Conservation (phyloP, 2,888 invertebrate genomes). For the Coleophora flavipennella region DNA sequence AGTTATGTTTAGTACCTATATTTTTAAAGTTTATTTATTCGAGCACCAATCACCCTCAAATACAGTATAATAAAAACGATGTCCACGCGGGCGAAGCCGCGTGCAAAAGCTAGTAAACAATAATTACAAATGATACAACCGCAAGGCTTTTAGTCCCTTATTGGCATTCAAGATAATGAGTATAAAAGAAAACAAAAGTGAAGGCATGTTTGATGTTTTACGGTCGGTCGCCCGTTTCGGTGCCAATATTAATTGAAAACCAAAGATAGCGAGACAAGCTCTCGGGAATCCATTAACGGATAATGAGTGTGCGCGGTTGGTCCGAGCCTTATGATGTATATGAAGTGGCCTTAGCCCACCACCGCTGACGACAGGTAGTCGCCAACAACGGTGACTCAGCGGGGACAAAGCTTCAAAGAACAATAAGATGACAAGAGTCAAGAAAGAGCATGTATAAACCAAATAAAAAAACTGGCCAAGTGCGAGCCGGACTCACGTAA, state of each 20-base stretch:
- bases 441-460: slow-evolving; percentile 6
- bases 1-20: no score
- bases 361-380: slow-evolving; percentile 59
- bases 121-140: no score
- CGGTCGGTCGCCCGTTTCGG: slow-evolving; percentile 27
- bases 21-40: no score
- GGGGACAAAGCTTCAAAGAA: slow-evolving; percentile 28
- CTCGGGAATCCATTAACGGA: slow-evolving; percentile 54
- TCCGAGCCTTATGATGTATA: slow-evolving; percentile 48
- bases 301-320: slow-evolving; percentile 39
- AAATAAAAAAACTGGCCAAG: slow-evolving; percentile 17
- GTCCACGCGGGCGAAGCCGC: no score
- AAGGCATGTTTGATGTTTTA: slow-evolving; percentile 23
- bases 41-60: no score
- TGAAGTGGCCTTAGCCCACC: slow-evolving; percentile 48
- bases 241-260: slow-evolving; percentile 40
- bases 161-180: no score
- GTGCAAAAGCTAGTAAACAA: no score
- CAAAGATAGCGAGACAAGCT: slow-evolving; percentile 36
- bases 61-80: no score
- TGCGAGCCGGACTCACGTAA: no score
- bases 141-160: no score
- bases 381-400: slow-evolving; percentile 39
- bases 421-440: slow-evolving; percentile 17
- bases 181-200: slow-evolving; percentile 1